Evolutionary conservation across 2,888 invertebrate genomes (phyloP).

Genomic region (Drosophila meridiana): DNA sequence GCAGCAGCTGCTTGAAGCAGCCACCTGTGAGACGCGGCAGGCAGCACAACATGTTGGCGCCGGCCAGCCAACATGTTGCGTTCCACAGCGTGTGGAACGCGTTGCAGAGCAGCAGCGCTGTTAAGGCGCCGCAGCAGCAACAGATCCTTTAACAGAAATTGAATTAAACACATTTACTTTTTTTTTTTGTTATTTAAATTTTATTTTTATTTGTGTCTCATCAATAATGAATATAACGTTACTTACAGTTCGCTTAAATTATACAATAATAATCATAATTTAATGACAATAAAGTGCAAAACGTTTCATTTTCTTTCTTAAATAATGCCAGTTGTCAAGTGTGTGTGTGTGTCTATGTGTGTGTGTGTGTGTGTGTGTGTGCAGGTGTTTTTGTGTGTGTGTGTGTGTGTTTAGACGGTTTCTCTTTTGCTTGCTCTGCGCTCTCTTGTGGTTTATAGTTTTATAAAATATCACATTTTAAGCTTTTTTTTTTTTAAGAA

Average conservation of each 20-base stretch:
- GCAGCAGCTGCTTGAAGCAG: slow-evolving; percentile 26
- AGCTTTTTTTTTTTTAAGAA: slow-evolving; percentile 76
- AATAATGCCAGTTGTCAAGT: slow-evolving; percentile 42
- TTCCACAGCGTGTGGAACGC: slow-evolving; percentile 56
- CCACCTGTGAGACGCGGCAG: slow-evolving; percentile 49
- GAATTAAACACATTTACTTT: neutral
- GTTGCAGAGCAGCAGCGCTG: slow-evolving; percentile 4
- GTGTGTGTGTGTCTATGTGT: slow-evolving; percentile 33
- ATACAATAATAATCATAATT: slow-evolving; percentile 67
- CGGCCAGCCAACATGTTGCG: slow-evolving; percentile 37
- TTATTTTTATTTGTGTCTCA: slow-evolving; percentile 22
- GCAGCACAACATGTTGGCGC: slow-evolving; percentile 56
- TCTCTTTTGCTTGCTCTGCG: slow-evolving; percentile 23
- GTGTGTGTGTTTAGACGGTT: slow-evolving; percentile 41
- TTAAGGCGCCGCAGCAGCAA: neutral
- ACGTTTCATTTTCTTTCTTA: slow-evolving; percentile 22
- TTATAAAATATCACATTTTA: slow-evolving; percentile 86
- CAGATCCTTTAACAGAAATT: neutral
- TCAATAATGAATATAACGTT: slow-evolving; percentile 79
- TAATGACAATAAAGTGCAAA: slow-evolving; percentile 70
- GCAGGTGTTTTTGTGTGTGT: slow-evolving; percentile 4
- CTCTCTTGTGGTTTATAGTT: slow-evolving; percentile 74
- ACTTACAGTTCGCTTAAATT: slow-evolving; percentile 78
- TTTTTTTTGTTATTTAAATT: slow-evolving; percentile 50
- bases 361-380: slow-evolving; percentile 22